Percentiles rank a stretch among this genome's conserved stretches.
phyloP scores from a whole-genome alignment of 30 jellyfish, hydroid and myxozoan genomes.

The Calvadosia cruxmelitensis region DNA sequence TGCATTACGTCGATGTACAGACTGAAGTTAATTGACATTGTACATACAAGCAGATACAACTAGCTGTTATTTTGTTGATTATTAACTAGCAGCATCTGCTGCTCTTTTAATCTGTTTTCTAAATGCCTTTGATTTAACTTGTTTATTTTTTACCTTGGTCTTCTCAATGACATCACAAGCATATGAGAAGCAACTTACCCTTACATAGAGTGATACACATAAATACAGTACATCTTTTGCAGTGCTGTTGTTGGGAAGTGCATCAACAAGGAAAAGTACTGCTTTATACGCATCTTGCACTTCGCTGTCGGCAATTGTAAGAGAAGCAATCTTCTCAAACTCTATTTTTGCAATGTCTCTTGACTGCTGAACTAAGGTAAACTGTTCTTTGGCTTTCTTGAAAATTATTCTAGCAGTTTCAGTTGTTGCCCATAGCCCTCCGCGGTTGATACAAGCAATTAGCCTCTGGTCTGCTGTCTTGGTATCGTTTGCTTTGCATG shows the following conservation, averaged over 20 bases:
- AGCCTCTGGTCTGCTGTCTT: conserved; percentile 6
- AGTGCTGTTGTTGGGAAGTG: neutral
- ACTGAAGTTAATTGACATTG: too few species aligned
- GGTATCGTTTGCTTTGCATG: conserved; percentile 12
- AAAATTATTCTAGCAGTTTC: too few species aligned
- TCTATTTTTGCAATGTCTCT: too few species aligned
- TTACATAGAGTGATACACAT: conserved; percentile 8
- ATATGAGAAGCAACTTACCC: conserved; percentile 15
- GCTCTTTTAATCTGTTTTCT: conserved; percentile 3
- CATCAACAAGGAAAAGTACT: neutral
- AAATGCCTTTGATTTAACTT: conserved; percentile 11
- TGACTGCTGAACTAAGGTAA: too few species aligned
- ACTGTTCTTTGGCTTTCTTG: too few species aligned
- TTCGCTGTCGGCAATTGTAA: too few species aligned
- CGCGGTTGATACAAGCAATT: conserved; percentile 4
- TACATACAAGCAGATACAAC: too few species aligned
- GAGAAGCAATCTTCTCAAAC: too few species aligned
- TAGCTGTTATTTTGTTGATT: too few species aligned
- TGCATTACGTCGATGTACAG: too few species aligned
- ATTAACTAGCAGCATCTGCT: too few species aligned
- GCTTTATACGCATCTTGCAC: neutral
- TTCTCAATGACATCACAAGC: conserved; percentile 10
- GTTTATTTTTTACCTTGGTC: conserved; percentile 1
- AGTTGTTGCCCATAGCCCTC: too few species aligned
- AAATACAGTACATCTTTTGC: conserved; percentile 4